phyloP scores from a whole-genome alignment of 2,797 vertebrate genomes.

The Bryconaethiops microstoma region DNA sequence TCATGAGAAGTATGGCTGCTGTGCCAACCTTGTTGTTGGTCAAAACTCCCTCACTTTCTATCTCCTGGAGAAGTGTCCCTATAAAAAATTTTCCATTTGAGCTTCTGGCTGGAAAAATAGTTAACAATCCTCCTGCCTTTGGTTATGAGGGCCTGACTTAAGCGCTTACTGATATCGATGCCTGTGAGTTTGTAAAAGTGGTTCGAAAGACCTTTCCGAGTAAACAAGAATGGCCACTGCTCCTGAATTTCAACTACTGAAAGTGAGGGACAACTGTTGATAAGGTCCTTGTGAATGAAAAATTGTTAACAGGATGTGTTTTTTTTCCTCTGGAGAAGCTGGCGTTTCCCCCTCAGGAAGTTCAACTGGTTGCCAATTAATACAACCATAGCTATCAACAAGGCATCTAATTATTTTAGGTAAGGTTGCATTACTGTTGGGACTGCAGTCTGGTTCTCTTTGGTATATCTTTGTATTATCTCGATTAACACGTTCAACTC shows the following conservation, averaged over 20 bases:
- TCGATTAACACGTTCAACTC: too few relatives aligned
- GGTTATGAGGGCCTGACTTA: too few relatives aligned
- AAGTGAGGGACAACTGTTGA: conserved; percentile 48
- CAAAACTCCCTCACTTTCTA: neutral
- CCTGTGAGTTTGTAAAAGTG: too few relatives aligned
- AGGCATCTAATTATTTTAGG: neutral
- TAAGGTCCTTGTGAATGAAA: conserved; percentile 42
- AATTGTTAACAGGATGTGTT: conserved; percentile 36
- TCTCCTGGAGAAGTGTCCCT: conserved; percentile 29
- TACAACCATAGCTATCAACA: conserved; percentile 43
- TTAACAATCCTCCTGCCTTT: neutral
- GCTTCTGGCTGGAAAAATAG: conserved; percentile 38
- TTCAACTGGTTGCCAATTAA: conserved; percentile 48
- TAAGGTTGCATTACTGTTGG: too few relatives aligned
- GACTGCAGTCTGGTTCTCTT: neutral
- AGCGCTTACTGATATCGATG: too few relatives aligned
- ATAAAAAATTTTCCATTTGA: conserved; percentile 35
- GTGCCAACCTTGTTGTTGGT: conserved; percentile 27
- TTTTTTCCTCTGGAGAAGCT: conserved; percentile 46
- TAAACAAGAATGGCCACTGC: conserved; percentile 51
- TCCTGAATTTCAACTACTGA: conserved; percentile 36
- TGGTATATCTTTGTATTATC: neutral
- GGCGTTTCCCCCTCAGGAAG: conserved; percentile 46
- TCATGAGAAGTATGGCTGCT: conserved; percentile 44
- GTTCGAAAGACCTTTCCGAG: conserved; percentile 43